These are phyloP conservation scores for Amphibalanus amphitrite DNA, from an alignment of 1,140 invertebrate genomes.

Conservation along the genomic window DNA sequence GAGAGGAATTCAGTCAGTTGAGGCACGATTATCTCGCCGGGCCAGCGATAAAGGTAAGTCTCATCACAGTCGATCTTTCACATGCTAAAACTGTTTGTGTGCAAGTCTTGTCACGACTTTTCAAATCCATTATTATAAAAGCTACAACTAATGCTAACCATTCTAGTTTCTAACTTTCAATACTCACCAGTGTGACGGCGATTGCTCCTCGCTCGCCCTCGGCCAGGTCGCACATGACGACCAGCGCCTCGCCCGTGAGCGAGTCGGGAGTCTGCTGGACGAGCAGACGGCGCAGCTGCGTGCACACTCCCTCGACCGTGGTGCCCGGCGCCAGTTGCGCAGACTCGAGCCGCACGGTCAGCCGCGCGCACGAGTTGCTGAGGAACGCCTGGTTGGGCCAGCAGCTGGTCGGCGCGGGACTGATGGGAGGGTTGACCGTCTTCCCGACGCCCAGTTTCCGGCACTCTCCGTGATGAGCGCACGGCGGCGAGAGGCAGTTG, in stretches of 20 bases:
- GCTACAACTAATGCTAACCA: too few species aligned
- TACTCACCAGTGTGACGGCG: slow-evolving; percentile 65
- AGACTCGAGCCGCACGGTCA: slow-evolving; percentile 50
- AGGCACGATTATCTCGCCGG: too few species aligned
- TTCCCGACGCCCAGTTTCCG: slow-evolving; percentile 48
- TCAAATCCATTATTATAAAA: too few species aligned
- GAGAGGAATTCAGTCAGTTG: too few species aligned
- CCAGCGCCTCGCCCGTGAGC: slow-evolving; percentile 27
- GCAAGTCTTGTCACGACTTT: too few species aligned
- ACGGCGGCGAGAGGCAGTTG: slow-evolving; percentile 55
- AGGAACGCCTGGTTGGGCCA: slow-evolving; percentile 53
- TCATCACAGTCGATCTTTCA: too few species aligned
- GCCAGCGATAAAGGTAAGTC: too few species aligned
- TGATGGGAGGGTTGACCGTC: slow-evolving; percentile 49
- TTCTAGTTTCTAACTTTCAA: too few species aligned
- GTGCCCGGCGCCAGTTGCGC: slow-evolving; percentile 40
- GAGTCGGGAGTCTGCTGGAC: slow-evolving; percentile 39
- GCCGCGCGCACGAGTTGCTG: slow-evolving; percentile 51
- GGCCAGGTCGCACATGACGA: slow-evolving; percentile 64
- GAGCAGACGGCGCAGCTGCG: slow-evolving; percentile 43
- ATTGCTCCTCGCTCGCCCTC: slow-evolving; percentile 57
- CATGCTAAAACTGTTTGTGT: too few species aligned
- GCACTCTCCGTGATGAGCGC: slow-evolving; percentile 63
- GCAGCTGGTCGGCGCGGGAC: slow-evolving; percentile 53
- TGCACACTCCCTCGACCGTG: slow-evolving; percentile 50